Evolutionary conservation across 1,140 invertebrate genomes (phyloP), one percentile per base, ranked within the genome.

Genomic region (Drosophila biarmipes): DNA sequence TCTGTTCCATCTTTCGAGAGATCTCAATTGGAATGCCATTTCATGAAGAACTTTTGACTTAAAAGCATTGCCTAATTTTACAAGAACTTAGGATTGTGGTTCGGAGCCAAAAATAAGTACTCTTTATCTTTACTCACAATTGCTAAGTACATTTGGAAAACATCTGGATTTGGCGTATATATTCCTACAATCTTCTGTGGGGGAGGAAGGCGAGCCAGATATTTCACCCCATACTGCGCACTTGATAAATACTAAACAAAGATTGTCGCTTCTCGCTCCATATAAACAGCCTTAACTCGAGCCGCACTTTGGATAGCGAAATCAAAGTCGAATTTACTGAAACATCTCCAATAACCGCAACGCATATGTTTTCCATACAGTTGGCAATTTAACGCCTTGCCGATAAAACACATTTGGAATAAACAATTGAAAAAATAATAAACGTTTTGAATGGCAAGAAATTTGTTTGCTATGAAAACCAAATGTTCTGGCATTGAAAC

Each of bases 191-290:
- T 67, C 19, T 34, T 15, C 11, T 24, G 29, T 15, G 27, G 27
- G n/a, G 34, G 15, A 15, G 29, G 37, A 45, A 52, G 17, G 24
- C 17, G 19, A 31, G 34, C 11, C 27, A 64, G 12, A 43, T 35
- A 43, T 19, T 38, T 45, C 43, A 31, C 40, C 21, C 35, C n/a
- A 48, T 54, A 73, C 43, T 73, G 58, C 71, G 71, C 71, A 73
- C 56, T 63, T 53, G 57, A 62, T 73, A 43, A 48, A 46, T 40
- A 37, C 53, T 48, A 45, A 72, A 71, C 66, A 72, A 72, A 71
- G 68, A 49, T 43, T 40, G 35, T 14, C 8, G 45, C 7, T 27
- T 10, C 27, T 21, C 34, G 15, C 21, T 35, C 21, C 8, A 27
- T 51, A 42, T 24, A 34, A 15, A 19, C 29, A 48, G 17, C 15